These are phyloP conservation scores for Morbakka virulenta DNA, from an alignment of 30 jellyfish, hydroid and myxozoan genomes.

Conservation along the genomic window DNA sequence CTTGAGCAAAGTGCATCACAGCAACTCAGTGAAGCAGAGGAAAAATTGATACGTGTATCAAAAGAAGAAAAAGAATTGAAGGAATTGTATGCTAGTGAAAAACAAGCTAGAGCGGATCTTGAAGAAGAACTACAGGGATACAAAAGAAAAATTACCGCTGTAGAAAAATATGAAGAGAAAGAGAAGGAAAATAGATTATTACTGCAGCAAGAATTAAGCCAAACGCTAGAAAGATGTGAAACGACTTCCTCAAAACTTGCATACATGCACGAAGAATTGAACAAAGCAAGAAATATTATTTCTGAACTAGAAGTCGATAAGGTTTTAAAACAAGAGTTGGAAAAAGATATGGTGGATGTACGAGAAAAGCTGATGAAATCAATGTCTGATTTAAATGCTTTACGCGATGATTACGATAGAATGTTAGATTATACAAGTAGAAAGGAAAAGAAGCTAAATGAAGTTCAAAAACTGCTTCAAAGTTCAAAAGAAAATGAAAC, in stretches of 20 bases:
- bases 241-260: background rate
- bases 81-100: background rate
- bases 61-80: background rate
- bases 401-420: background rate
- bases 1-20: background rate
- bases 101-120: background rate
- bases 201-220: background rate
- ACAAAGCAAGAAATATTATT: constrained; percentile 33
- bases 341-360: constrained; percentile 32
- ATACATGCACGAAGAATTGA: constrained; percentile 17
- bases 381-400: background rate
- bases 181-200: constrained; percentile 45
- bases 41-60: no score
- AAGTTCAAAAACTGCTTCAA: no score
- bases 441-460: background rate
- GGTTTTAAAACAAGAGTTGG: constrained; percentile 28
- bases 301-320: constrained; percentile 64
- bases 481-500: background rate
- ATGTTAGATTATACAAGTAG: no score
- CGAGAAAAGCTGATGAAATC: constrained; percentile 32
- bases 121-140: constrained; percentile 22
- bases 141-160: constrained; percentile 45
- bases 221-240: background rate
- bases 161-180: constrained; percentile 36
- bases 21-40: background rate